Conservation (phyloP, 1,140 invertebrate species). For the Caerostris extrusa region DNA sequence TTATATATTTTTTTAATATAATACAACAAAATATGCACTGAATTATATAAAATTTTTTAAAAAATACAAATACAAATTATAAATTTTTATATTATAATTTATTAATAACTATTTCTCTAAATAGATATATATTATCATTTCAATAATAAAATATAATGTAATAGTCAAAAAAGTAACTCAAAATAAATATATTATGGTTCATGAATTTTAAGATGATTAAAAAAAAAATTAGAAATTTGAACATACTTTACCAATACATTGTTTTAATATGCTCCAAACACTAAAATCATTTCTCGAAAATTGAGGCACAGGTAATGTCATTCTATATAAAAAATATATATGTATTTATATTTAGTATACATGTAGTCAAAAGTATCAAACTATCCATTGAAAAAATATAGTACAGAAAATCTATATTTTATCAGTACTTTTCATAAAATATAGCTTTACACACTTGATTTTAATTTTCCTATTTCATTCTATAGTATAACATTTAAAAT, state of each 20-base stretch:
- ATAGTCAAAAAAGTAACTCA: neutral
- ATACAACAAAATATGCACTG: neutral
- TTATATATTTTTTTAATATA: neutral
- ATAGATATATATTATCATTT: neutral
- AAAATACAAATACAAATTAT: neutral
- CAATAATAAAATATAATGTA: neutral
- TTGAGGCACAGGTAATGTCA: constrained; percentile 91
- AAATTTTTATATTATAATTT: neutral
- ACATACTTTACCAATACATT: constrained; percentile 92
- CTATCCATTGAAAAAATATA: too few species aligned
- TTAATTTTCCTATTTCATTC: too few species aligned
- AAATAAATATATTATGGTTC: neutral
- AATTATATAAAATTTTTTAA: neutral
- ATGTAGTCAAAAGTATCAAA: too few species aligned
- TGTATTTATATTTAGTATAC: too few species aligned
- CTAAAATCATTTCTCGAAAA: constrained; percentile 94
- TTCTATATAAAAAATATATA: constrained; percentile 83
- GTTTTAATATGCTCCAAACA: constrained; percentile 96
- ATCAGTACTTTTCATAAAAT: too few species aligned
- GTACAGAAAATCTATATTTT: too few species aligned
- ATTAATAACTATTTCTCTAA: neutral
- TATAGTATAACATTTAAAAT: too few species aligned
- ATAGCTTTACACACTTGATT: too few species aligned
- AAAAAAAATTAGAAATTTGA: neutral
- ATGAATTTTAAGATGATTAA: neutral